Base-by-base conservation (phyloP, 2,113 vertebrate species). In the Sorex araneus region DNA sequence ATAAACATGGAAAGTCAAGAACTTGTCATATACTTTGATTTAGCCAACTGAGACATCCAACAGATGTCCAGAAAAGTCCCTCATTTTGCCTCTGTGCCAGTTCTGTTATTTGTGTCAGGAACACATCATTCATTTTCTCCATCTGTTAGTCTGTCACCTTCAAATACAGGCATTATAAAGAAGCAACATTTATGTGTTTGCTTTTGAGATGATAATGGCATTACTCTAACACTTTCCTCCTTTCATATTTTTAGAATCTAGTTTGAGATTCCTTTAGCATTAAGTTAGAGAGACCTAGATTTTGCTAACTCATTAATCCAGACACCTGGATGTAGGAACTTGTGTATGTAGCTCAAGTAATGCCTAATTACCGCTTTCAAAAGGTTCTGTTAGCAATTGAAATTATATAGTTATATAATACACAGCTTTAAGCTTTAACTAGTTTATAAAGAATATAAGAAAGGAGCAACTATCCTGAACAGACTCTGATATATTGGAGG, bases 91-190 rank as follows among this genome's bases (percentile, higher is more conserved):
- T 92, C 63, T 21, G 63, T 93, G 67, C 89, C 95, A 89, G 76
- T 81, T 94, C 89, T 77, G 60, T 87, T 84, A 64, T 89, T 92
- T 66, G 67, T 96, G 89, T 92, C 92, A 95, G 87, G 89, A 92
- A 96, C 70, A 82, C 54, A 92, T 95, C 93, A 95, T 95, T 87
- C 87, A 84, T 84, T 69, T 18, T 47, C n/a, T 93, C 96, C 95
- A 96, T 97, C 95, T 96, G 95, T 87, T 96, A 74, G 95, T 96
- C 95, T 96, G 84, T 81, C 96, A 94, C 95, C 89, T 93, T 91
- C 89, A 93, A 84, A 92, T 91, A 63, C 67, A 87, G 94, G 83
- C 93, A 89, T 88, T 89, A 69, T 77, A 89, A 92, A 93, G 86
- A 89, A 84, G 64, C 50, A 16, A 4, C 32, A 60, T 84, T 93